Conservation (phyloP, 2,113 vertebrate species). For the Bagarius yarrelli region DNA sequence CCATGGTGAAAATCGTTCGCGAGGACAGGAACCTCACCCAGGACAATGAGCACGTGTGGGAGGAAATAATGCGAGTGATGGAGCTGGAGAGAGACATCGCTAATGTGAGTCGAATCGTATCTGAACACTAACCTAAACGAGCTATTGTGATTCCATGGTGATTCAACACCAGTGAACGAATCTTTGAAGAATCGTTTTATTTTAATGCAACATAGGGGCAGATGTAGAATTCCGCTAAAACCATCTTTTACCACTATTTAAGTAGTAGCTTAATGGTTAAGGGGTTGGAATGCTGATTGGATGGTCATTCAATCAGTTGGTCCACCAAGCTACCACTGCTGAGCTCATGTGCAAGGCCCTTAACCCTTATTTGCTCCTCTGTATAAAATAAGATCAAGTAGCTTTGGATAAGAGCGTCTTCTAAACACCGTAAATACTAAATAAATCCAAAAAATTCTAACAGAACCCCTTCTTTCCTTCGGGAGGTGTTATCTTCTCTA, state of each 20-base stretch:
- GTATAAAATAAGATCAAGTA: too few relatives aligned
- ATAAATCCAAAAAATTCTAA: too few relatives aligned
- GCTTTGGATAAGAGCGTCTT: too few relatives aligned
- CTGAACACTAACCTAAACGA: background rate
- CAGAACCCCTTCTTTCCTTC: too few relatives aligned
- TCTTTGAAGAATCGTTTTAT: background rate
- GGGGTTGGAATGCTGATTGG: too few relatives aligned
- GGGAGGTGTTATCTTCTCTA: too few relatives aligned
- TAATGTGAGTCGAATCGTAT: constrained; percentile 75
- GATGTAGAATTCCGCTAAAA: background rate
- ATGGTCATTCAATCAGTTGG: too few relatives aligned
- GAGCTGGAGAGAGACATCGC: constrained; percentile 89
- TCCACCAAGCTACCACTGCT: too few relatives aligned
- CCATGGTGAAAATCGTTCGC: constrained; percentile 83
- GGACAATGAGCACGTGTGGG: constrained; percentile 73
- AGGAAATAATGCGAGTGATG: constrained; percentile 88
- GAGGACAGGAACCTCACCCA: constrained; percentile 80
- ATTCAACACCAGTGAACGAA: background rate
- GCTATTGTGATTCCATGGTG: background rate
- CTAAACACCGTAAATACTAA: too few relatives aligned
- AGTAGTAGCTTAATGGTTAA: too few relatives aligned
- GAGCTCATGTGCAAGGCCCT: too few relatives aligned
- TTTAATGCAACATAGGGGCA: background rate
- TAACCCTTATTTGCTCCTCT: too few relatives aligned
- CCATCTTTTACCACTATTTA: background rate